Evolutionary conservation across 23 tunicate genomes (phyloP), one percentile per base, ranked within the genome.

Genomic region (Ascidia mentula): DNA sequence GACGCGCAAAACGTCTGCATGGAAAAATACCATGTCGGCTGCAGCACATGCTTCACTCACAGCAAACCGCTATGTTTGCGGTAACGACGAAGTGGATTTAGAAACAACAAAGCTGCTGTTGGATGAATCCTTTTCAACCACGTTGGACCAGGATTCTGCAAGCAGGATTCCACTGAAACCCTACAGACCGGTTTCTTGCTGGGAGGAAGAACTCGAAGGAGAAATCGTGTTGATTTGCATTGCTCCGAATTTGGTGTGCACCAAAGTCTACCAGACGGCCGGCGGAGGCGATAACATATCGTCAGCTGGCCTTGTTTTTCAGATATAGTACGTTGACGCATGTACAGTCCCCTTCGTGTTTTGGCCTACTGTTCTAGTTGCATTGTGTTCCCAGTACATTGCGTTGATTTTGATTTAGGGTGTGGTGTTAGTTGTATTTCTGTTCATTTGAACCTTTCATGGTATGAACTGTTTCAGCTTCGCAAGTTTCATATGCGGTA

Each of bases 251-350:
- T 79, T 95, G 28, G 90, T 95, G 31, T 95, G 99, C 76, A 89
- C 95, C 26, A 69, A 95, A 34, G 96, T 95, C 26, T 76, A 74
- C 36, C 90, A 95, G 61, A 95, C 99, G 40, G 99, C 96, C 59
- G 99, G 99, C 65, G 99, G 99, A 8, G 99, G 99, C 0, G 99
- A 95, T 78, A 95, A 95, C 60, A 95, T 95, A 22, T 95, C 99
- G 31, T 94, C 95, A 3, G 99, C 99, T 46, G 99, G 99, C 18
- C 78, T 95, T 0, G 69, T 46, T 20, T 81, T 65, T 46, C 99
- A 95, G 60, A 84, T 94, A 18, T 89, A 74, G 73, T 53, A n/a
- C n/a, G n/a, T n/a, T n/a, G n/a, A n/a, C n/a, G n/a, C n/a, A n/a
- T n/a, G n/a, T n/a, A n/a, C n/a, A n/a, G n/a, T 18, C 30, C 24